Evolutionary conservation across 2,888 invertebrate genomes (phyloP), one percentile per base, ranked within the genome.

Genomic region (Atrina japonica): DNA sequence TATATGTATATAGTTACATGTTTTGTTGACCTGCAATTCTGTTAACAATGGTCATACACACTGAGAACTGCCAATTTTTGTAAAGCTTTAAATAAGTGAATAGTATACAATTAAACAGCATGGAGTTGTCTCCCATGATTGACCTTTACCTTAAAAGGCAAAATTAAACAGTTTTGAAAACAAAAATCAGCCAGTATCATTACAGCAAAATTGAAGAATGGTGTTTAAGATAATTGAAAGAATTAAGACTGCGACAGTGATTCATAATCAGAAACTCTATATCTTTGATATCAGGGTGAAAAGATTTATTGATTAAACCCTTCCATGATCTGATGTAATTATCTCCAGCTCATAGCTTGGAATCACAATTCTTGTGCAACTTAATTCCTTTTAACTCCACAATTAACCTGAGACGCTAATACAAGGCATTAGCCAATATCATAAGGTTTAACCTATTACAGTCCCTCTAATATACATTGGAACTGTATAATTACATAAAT

Each of bases 251-350:
- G 6, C 0, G 5, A 7, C 11, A 6, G 47, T 3, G 60, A 60
- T 45, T 49, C 27, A 60, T 47, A 60, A 7, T 35, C 35, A 35
- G 35, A 35, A 35, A 35, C 35, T 35, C 35, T 35, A 35, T 35
- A 35, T 25, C 23, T 52, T 52, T 52, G 52, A 52, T 52, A 21
- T 11, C 11, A 21, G 18, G 27, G 52, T 52, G 35, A 52, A 35
- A 64, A 53, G 52, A 41, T 45, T 64, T 52, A 64, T 53, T 64
- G 64, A 64, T 64, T 52, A 64, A 64, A 40, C 23, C 41, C 40
- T 64, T 27, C 14, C 52, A 64, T 64, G 64, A 64, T 64, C 40
- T 27, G 52, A 29, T 52, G 53, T 35, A 52, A 64, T 64, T 45
- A 49, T 50, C 29, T 45, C n/a, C 52, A 40, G 47, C 40, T 52